Conservation (phyloP, 2,888 invertebrate genomes). For the Rhimphoctona megacephalus region DNA sequence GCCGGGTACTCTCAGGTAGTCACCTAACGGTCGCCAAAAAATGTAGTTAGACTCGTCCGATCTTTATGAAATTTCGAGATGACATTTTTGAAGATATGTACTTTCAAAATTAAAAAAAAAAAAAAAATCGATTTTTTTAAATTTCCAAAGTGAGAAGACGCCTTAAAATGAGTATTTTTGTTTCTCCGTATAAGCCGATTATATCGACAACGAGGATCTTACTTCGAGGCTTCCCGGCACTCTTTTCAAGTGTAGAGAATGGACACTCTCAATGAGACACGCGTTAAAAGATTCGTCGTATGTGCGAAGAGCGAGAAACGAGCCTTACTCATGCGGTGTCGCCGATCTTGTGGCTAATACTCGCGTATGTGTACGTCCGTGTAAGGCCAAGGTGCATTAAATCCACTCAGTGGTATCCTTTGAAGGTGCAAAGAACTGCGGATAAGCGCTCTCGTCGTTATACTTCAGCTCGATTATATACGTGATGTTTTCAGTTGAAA, state of each 20-base stretch:
- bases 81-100: too few species aligned
- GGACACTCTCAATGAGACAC: slow-evolving; percentile 31
- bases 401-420: background rate
- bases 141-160: too few species aligned
- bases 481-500: background rate
- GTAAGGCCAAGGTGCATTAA: slow-evolving; percentile 10
- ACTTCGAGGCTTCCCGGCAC: slow-evolving; percentile 21
- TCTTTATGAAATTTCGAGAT: too few species aligned
- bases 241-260: slow-evolving; percentile 24
- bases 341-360: slow-evolving; percentile 11
- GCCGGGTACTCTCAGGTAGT: too few species aligned
- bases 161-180: slow-evolving; percentile 21
- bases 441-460: slow-evolving; percentile 51
- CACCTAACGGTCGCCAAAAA: too few species aligned
- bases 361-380: background rate
- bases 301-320: slow-evolving; percentile 27
- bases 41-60: too few species aligned
- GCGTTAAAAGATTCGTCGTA: slow-evolving; percentile 29
- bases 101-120: too few species aligned
- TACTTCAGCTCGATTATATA: slow-evolving; percentile 60
- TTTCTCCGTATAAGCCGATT: slow-evolving; percentile 51
- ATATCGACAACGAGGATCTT: slow-evolving; percentile 54
- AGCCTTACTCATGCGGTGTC: background rate
- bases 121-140: too few species aligned
- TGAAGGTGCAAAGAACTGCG: slow-evolving; percentile 23